Percentiles rank a stretch among this genome's conserved stretches.
These are phyloP conservation scores for Papilio polyxenes DNA, from an alignment of 1,140 invertebrate species.

Conservation along the genomic window DNA sequence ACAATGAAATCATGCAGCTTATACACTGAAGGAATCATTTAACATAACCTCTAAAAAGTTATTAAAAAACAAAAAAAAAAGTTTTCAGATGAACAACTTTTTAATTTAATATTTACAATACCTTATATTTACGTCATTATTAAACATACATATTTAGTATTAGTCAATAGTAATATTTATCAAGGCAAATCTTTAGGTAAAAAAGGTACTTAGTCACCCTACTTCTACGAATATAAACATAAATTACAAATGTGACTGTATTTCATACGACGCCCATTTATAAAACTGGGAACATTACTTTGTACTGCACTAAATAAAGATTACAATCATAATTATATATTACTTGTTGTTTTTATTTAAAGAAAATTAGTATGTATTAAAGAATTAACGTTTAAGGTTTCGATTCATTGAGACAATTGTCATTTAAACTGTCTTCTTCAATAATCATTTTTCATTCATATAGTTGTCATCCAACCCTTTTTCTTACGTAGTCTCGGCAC, in stretches of 20 bases:
- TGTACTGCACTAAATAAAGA: background rate
- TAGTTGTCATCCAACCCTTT: no score
- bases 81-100: no score
- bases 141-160: background rate
- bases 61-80: no score
- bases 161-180: background rate
- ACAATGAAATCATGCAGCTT: background rate
- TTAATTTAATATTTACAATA: background rate
- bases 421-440: background rate
- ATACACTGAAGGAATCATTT: background rate
- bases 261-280: constrained; percentile 15
- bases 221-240: constrained; percentile 11
- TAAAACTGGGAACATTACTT: background rate
- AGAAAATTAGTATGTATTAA: background rate
- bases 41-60: no score
- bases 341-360: background rate
- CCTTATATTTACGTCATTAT: background rate
- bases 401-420: background rate
- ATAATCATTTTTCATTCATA: no score
- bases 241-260: constrained; percentile 6
- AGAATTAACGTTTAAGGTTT: background rate
- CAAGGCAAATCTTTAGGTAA: background rate
- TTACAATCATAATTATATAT: background rate
- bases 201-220: background rate
- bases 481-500: no score